Conservation (phyloP, 1,140 invertebrate genomes). For the Pseudomyrmex flavicornis region DNA sequence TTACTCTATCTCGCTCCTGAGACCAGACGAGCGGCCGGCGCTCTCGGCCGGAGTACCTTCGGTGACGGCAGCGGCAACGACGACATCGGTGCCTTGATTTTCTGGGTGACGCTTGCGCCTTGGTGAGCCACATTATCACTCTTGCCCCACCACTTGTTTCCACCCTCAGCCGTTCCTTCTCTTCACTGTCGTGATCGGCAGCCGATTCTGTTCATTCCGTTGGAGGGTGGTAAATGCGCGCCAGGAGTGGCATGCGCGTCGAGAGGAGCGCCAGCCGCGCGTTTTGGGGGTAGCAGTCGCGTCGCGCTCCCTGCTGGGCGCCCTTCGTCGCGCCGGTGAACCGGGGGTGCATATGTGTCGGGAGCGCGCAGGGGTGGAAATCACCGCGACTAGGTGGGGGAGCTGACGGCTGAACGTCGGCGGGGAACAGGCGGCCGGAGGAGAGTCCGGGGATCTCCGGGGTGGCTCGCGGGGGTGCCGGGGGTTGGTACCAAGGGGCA, state of each 20-base stretch:
- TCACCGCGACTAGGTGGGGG: conserved; percentile 5
- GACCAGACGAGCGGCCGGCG: conserved; percentile 8
- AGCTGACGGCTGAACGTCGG: neutral
- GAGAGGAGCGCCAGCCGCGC: conserved; percentile 26
- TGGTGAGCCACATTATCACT: conserved; percentile 41
- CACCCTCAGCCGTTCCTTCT: neutral
- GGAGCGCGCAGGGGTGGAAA: conserved; percentile 57
- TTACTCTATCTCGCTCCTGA: neutral
- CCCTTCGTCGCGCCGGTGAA: neutral
- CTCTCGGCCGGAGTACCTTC: conserved; percentile 20
- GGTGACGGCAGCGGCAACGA: conserved; percentile 27
- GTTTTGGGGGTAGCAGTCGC: conserved; percentile 26
- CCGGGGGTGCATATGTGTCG: neutral
- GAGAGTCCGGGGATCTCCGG: conserved; percentile 68
- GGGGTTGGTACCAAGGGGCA: conserved; percentile 81
- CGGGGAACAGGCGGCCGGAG: neutral
- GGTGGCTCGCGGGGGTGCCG: conserved; percentile 62
- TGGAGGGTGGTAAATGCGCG: conserved; percentile 74
- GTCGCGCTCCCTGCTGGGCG: neutral
- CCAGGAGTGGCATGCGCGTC: conserved; percentile 54
- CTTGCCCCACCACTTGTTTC: neutral
- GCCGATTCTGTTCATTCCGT: conserved; percentile 24
- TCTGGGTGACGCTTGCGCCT: conserved; percentile 81
- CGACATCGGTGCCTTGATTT: conserved; percentile 68
- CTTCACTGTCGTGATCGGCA: conserved; percentile 10